Evolutionary conservation across 2,113 vertebrate species (phyloP), one percentile per base, ranked within the genome.

Genomic region (Actenoides hombroni): DNA sequence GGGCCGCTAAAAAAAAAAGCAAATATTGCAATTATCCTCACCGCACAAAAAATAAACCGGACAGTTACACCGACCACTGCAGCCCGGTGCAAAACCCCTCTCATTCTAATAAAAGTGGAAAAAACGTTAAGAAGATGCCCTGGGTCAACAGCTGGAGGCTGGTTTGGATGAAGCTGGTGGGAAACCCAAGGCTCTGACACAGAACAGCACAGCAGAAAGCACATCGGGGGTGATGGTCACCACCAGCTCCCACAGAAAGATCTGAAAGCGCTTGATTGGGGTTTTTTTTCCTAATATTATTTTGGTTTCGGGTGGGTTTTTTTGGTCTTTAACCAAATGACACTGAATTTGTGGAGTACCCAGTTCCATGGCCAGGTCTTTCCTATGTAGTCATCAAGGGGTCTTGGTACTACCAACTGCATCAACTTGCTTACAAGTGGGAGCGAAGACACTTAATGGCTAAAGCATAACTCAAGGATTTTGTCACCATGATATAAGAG

Each of bases 121-220:
- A 75, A 84, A 68, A 20, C 5, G 9, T 56, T 56, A 5, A 31
- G 3, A 21, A 46, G 83, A 93, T 70, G 91, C 60, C 76, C 88
- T 63, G 67, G 60, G 94, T 80, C 92, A 83, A 67, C 73, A 86
- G 73, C 91, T 88, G 83, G 79, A 83, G 67, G 88, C 31, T 90
- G 3, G 78, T 95, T 63, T 54, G 80, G 76, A 48, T 46, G 83
- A 51, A 74, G 67, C 25, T 28, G 61, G 61, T 35, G 83, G 64
- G 67, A 91, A 40, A 21, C 51, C 76, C 44, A 3, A 7, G 73
- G 92, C 46, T 54, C 13, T 25, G n/a, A 23, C 7, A 51, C 7
- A 23, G 57, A 54, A 37, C 84, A 71, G 71, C 64, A 40, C 44
- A 75, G 44, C 23, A 40, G 49, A 18, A 65, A 39, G 67, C 74